Evolutionary conservation across 2,888 invertebrate genomes (phyloP), one percentile per base, ranked within the genome.

Genomic region (Drosophila kanekoi): DNA sequence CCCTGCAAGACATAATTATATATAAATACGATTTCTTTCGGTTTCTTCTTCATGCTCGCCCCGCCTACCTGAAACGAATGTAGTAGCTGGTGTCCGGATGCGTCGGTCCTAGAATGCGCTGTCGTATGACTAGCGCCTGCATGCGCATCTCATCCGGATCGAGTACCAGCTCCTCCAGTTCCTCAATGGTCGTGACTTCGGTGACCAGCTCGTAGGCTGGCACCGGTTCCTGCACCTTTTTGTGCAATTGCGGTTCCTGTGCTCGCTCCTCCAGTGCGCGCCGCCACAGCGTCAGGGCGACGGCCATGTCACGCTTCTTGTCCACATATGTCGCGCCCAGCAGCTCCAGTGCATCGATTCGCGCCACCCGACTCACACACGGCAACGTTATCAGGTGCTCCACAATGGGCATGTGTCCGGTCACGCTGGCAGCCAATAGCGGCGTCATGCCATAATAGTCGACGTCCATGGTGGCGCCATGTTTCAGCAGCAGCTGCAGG

Each of bases 381-480:
- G 95, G 95, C 72, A 95, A 93, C 80, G 95, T 94, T 79, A 98
- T 97, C 73, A 98, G 94, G 93, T 97, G 98, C 92, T 98, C 98
- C 56, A 98, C 98, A 83, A 98, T 97, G 91, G 96, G 96, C 76
- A 96, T 95, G 93, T 98, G 98, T 69, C 98, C 99, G 33, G 98
- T 96, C 40, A 98, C 97, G 77, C 96, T 96, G 33, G 98, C 98
- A 62, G 98, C 97, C 90, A 99, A 93, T 66, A 99, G 93, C 20
- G 99, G 99, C 43, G 98, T 98, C 97, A 99, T 98, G 94, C 96
- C 98, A 92, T 98, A 98, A 16, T 97, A 97, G 93, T 99, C 98
- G 32, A 97, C 97, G 90, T 97, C 97, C 96, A 99, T 98, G 44
- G 95, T 95, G 13, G 98, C 99, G 48, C 97, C 97, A 91, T 97